A percentile compares a stretch with the other conserved stretches of the same genome.
Conservation (phyloP, 2,888 invertebrate genomes). For the Rotaria socialis region DNA sequence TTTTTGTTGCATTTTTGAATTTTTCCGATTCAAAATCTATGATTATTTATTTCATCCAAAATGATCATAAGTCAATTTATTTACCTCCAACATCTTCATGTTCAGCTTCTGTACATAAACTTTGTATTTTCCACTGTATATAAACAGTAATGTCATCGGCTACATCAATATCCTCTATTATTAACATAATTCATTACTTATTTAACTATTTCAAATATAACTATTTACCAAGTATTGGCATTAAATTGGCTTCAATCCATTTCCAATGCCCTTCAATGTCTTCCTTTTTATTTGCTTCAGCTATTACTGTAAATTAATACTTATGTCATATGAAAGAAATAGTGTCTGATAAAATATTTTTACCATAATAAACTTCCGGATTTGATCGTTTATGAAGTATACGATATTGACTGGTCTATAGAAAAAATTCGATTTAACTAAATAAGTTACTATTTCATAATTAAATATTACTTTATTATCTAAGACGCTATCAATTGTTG, state of each 20-base stretch:
- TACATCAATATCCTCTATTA: constrained; percentile 66
- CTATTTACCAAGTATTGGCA: constrained; percentile 71
- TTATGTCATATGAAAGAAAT: too few species aligned
- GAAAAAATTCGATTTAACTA: too few species aligned
- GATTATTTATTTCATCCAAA: not conserved
- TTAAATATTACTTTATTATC: not conserved
- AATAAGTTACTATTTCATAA: too few species aligned
- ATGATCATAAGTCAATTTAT: not conserved
- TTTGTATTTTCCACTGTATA: constrained; percentile 89
- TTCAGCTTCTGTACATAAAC: constrained; percentile 72
- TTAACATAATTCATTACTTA: not conserved
- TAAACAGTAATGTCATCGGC: constrained; percentile 91
- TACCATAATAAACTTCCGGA: constrained; percentile 86
- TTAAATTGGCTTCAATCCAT: constrained; percentile 81
- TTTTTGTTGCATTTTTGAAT: constrained; percentile 72
- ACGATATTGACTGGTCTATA: constrained; percentile 78
- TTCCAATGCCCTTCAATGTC: constrained; percentile 89
- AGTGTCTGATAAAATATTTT: not conserved
- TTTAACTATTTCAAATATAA: too few species aligned
- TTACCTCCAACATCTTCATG: constrained; percentile 43
- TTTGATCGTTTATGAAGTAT: constrained; percentile 87
- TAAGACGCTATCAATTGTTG: constrained; percentile 82
- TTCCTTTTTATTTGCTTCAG: constrained; percentile 76
- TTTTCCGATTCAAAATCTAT: constrained; percentile 75
- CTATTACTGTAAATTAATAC: constrained; percentile 68